These are phyloP conservation scores for Channa striata DNA, from an alignment of 2,797 vertebrate species.

Conservation along the genomic window DNA sequence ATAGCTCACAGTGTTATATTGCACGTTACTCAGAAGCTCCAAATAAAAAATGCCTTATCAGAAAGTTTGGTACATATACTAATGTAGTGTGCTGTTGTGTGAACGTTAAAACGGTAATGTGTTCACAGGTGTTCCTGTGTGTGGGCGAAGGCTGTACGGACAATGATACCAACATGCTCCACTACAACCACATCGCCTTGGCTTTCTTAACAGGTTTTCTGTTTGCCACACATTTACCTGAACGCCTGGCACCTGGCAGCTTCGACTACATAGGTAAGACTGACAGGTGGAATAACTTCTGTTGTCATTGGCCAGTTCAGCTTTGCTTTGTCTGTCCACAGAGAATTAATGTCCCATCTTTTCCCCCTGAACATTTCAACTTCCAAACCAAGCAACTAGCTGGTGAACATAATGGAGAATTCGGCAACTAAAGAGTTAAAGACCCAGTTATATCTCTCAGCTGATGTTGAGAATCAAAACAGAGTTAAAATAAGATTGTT, in stretches of 20 bases:
- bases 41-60: background rate
- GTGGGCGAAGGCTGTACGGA: conserved; percentile 78
- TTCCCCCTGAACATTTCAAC: background rate
- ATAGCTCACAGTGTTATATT: no score
- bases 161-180: conserved; percentile 80
- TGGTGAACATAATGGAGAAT: no score
- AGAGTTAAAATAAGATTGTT: background rate
- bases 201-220: conserved; percentile 91
- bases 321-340: background rate
- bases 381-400: no score
- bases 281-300: background rate
- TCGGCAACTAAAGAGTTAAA: no score
- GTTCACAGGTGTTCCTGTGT: conserved; percentile 87
- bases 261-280: conserved; percentile 92
- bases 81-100: background rate
- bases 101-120: background rate
- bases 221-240: conserved; percentile 91
- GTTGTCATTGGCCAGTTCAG: background rate
- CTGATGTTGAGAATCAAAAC: background rate
- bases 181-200: conserved; percentile 86
- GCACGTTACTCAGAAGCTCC: background rate
- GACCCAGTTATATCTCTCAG: background rate
- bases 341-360: background rate
- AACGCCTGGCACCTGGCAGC: conserved; percentile 91
- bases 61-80: background rate